phyloP scores from a whole-genome alignment of 2,888 invertebrate species.

The Andrena haemorrhoa region DNA sequence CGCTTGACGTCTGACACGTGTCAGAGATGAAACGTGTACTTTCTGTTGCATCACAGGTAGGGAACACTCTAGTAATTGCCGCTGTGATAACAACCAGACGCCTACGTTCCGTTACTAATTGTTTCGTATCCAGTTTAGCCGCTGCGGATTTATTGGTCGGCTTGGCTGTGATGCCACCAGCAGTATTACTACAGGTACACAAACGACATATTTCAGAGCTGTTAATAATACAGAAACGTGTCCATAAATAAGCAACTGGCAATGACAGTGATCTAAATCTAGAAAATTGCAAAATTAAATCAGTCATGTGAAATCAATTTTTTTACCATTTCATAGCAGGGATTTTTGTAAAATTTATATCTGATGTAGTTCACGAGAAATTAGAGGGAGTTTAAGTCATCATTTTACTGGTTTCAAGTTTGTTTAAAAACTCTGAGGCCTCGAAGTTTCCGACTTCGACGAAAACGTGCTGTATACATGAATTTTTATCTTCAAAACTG shows the following conservation, averaged over 20 bases:
- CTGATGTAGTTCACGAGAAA: no score
- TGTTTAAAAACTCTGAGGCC: no score
- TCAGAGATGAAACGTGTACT: conserved; percentile 1
- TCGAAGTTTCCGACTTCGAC: no score
- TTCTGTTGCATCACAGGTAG: conserved; percentile 85
- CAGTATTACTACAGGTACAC: conserved; percentile 87
- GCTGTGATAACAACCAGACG: conserved; percentile 95
- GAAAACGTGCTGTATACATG: no score
- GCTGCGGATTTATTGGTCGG: conserved; percentile 97
- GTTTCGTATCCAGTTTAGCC: conserved; percentile 97
- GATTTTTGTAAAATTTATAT: no score
- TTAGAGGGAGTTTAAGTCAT: no score
- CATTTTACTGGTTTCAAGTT: no score
- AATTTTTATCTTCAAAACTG: no score
- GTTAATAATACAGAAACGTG: neutral
- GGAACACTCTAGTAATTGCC: conserved; percentile 95
- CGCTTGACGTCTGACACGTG: neutral
- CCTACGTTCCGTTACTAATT: conserved; percentile 96
- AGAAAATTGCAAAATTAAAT: conserved; percentile 2
- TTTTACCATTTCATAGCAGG: no score
- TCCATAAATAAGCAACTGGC: neutral
- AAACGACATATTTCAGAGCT: conserved; percentile 12
- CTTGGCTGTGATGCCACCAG: conserved; percentile 97
- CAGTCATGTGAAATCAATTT: no score
- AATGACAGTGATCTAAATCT: neutral